A percentile compares a stretch with the other conserved stretches of the same genome.
These are phyloP conservation scores for Unio delphinus DNA, from an alignment of 2,888 invertebrate genomes.

Conservation along the genomic window DNA sequence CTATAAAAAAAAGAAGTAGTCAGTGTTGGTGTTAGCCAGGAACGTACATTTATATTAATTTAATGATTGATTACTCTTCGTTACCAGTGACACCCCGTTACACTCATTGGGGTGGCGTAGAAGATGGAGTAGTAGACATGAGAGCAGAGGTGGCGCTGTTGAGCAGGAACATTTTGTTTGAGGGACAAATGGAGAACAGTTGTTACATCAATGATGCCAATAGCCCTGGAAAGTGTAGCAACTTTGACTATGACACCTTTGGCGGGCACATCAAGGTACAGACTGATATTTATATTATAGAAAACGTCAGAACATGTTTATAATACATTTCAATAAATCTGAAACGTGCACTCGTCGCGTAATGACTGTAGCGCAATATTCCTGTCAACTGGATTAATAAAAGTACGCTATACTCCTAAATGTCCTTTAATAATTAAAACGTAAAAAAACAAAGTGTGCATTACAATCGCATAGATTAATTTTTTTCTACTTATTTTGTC, in stretches of 20 bases:
- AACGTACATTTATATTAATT: no score
- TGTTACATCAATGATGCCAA: constrained; percentile 37
- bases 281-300: no score
- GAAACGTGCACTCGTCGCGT: no score
- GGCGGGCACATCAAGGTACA: constrained; percentile 54
- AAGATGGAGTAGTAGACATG: constrained; percentile 43
- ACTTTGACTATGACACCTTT: constrained; percentile 42
- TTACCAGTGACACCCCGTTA: constrained; percentile 31
- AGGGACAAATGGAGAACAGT: constrained; percentile 38
- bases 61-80: neutral
- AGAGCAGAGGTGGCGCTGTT: constrained; percentile 54
- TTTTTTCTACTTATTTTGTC: no score
- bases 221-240: constrained; percentile 28
- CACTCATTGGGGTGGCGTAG: constrained; percentile 42
- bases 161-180: constrained; percentile 46
- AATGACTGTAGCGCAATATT: no score
- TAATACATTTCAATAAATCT: no score
- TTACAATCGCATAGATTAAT: no score
- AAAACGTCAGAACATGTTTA: no score
- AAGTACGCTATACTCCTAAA: no score
- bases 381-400: no score
- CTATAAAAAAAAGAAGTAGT: no score
- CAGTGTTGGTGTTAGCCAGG: no score
- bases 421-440: neutral
- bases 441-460: neutral